phyloP scores from a whole-genome alignment of 2,888 invertebrate species.

The Anticlea derivata region DNA sequence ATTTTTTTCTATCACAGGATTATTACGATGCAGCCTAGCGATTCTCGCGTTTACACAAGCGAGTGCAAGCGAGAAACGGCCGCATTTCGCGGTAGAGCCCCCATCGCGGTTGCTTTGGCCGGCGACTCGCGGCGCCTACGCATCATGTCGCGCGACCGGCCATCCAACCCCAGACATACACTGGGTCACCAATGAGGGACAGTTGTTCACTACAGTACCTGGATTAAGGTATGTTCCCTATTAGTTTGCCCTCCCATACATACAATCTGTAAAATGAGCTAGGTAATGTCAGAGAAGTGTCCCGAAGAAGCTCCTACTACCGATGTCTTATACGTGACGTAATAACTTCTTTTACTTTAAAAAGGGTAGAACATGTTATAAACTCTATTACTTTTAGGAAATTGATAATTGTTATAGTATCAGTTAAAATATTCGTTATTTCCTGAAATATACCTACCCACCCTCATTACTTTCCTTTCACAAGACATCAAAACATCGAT shows the following conservation, averaged over 20 bases:
- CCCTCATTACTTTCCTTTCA: conserved; percentile 18
- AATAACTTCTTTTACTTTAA: too few species aligned
- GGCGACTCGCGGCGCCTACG: conserved; percentile 71
- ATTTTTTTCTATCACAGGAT: conserved; percentile 21
- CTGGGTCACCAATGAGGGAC: conserved; percentile 77
- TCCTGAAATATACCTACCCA: conserved; percentile 28
- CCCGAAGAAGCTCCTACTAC: too few species aligned
- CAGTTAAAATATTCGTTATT: conserved; percentile 25
- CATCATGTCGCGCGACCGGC: conserved; percentile 67
- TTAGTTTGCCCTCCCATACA: too few species aligned
- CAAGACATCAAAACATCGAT: conserved; percentile 47
- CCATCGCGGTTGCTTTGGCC: conserved; percentile 75
- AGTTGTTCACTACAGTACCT: conserved; percentile 74
- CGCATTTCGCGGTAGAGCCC: conserved; percentile 70
- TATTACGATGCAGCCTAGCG: conserved; percentile 49
- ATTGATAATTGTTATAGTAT: too few species aligned
- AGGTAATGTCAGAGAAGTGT: too few species aligned
- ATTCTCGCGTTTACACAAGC: conserved; percentile 51
- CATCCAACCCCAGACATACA: conserved; percentile 72
- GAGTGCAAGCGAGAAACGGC: conserved; percentile 67
- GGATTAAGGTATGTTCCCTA: conserved; percentile 60
- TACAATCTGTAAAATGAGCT: too few species aligned
- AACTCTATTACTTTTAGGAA: too few species aligned
- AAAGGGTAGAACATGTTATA: too few species aligned
- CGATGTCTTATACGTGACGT: too few species aligned